These are phyloP conservation scores for Zalophus californianus DNA, from an alignment of 2,797 vertebrate genomes.

Conservation along the genomic window DNA sequence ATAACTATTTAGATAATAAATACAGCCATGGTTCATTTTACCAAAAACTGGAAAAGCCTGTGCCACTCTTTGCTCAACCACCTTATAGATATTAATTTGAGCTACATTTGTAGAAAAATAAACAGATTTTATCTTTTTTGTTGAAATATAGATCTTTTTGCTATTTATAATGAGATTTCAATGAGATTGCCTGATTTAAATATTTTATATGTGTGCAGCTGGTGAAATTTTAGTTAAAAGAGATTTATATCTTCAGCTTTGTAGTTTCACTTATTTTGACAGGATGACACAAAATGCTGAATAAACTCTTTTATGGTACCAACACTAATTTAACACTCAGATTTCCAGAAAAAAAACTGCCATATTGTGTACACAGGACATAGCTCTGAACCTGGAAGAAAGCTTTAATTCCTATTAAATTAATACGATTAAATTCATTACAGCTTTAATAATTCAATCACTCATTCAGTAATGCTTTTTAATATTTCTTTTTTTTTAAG, in stretches of 20 bases:
- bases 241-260: background rate
- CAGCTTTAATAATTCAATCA: background rate
- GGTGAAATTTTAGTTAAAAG: background rate
- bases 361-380: background rate
- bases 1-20: background rate
- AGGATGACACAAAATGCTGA: background rate
- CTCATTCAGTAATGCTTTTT: background rate
- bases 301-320: background rate
- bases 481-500: too few species aligned
- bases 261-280: background rate
- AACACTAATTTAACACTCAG: background rate
- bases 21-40: background rate
- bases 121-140: background rate
- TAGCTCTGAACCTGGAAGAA: background rate
- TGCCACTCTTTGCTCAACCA: background rate
- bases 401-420: background rate
- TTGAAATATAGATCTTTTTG: background rate
- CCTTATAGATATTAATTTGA: background rate
- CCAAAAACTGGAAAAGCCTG: background rate
- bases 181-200: background rate
- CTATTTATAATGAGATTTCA: background rate
- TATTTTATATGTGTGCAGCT: background rate
- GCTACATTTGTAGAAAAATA: background rate
- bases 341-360: background rate
- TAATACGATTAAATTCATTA: background rate